Conservation (phyloP, 2,797 vertebrate species). For the Phalloptychus januarius region DNA sequence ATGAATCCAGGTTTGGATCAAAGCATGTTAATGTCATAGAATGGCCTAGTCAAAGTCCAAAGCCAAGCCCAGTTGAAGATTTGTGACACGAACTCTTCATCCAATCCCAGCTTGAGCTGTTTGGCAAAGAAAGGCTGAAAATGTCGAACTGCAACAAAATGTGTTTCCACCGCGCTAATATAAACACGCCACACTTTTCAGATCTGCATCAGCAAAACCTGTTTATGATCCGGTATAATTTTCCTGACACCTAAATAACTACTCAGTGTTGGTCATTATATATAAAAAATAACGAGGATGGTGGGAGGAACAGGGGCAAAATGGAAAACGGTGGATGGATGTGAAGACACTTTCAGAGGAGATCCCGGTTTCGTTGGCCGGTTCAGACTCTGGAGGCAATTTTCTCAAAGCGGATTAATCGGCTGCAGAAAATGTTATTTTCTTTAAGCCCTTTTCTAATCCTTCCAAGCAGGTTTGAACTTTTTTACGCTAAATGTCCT, state of each 20-base stretch:
- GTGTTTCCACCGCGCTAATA: background rate
- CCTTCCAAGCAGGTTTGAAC: conserved; percentile 12
- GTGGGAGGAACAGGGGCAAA: background rate
- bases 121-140: background rate
- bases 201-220: background rate
- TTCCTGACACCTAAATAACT: background rate
- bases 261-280: background rate
- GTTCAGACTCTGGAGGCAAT: conserved; percentile 19
- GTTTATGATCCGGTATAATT: background rate
- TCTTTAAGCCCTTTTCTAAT: conserved; percentile 7
- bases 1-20: background rate
- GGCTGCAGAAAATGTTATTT: background rate
- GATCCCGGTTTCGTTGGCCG: conserved; percentile 21
- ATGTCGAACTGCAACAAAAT: background rate
- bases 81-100: background rate
- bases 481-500: background rate
- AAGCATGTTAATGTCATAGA: background rate
- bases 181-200: background rate
- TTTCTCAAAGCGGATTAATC: conserved; percentile 23
- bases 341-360: background rate
- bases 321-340: background rate
- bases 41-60: background rate
- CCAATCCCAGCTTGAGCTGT: background rate
- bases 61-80: background rate
- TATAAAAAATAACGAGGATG: background rate